These are phyloP conservation scores for Deroptyus accipitrinus DNA, from an alignment of 2,113 vertebrate species.

Conservation along the genomic window DNA sequence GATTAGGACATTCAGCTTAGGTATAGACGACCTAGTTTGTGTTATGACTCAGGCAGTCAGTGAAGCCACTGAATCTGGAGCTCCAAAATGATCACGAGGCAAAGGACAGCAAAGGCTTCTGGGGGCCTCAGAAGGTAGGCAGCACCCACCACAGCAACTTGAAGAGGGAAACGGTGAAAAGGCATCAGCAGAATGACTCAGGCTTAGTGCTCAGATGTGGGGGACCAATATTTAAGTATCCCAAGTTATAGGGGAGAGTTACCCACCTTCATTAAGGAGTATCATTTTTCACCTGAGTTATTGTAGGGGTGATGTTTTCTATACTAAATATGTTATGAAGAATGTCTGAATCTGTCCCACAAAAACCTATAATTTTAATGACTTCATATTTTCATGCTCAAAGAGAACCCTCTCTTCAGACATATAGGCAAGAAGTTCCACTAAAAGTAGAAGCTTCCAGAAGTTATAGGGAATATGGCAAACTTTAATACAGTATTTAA, in stretches of 20 bases:
- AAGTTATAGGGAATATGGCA: neutral
- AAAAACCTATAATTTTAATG: neutral
- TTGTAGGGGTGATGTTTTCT: neutral
- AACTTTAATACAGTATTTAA: neutral
- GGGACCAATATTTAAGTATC: neutral
- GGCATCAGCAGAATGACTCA: neutral
- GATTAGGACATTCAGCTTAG: neutral
- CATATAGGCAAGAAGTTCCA: neutral
- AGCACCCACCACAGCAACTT: neutral
- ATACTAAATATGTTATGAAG: neutral
- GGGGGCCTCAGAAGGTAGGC: neutral
- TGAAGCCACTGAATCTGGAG: neutral
- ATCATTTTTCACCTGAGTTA: neutral
- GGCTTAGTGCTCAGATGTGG: fast-evolving
- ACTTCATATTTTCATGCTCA: neutral
- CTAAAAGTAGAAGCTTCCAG: neutral
- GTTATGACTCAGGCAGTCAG: constrained; percentile 13
- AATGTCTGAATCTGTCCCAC: neutral
- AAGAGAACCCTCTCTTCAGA: neutral
- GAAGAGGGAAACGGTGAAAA: neutral
- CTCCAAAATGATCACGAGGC: neutral
- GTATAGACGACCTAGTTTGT: neutral
- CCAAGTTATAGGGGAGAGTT: fast-evolving
- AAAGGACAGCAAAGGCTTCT: neutral
- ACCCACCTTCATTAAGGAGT: neutral